These are phyloP conservation scores for Chelonoidis abingdonii DNA, from an alignment of 2,113 vertebrate species.

Conservation along the genomic window DNA sequence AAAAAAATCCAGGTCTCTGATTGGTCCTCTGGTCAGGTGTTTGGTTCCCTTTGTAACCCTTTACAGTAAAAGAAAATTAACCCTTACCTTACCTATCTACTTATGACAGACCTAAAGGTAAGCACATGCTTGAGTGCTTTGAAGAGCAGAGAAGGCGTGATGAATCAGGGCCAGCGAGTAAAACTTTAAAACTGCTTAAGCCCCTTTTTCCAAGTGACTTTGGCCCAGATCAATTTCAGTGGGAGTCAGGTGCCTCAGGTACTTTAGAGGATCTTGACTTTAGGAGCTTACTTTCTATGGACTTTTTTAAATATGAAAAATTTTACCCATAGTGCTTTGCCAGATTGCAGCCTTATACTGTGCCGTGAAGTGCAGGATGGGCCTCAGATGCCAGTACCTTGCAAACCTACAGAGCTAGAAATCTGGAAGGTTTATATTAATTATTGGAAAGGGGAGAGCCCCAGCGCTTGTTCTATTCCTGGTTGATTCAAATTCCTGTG, in stretches of 20 bases:
- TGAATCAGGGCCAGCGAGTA: background rate
- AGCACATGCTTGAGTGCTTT: background rate
- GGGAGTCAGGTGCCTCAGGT: background rate
- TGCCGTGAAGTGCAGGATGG: rapidly evolving
- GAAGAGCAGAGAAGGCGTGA: rapidly evolving
- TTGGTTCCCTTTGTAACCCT: too few species aligned
- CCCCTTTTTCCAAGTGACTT: background rate
- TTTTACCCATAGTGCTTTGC: rapidly evolving
- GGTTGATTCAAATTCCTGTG: rapidly evolving
- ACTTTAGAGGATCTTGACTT: background rate
- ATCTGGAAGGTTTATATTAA: background rate
- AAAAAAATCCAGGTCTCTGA: too few species aligned
- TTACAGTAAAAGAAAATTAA: too few species aligned
- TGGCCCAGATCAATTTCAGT: background rate
- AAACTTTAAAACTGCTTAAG: background rate
- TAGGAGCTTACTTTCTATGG: background rate
- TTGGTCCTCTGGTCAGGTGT: too few species aligned
- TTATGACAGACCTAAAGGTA: background rate
- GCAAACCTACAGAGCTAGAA: background rate
- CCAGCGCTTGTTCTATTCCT: conserved; percentile 3
- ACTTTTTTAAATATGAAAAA: background rate
- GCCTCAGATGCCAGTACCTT: background rate
- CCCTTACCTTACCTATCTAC: too few species aligned
- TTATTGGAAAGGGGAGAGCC: background rate
- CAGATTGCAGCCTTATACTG: rapidly evolving